Evolutionary conservation across 2,797 vertebrate genomes (phyloP), one percentile per base, ranked within the genome.

Genomic region (Gymnothorax reevesii): DNA sequence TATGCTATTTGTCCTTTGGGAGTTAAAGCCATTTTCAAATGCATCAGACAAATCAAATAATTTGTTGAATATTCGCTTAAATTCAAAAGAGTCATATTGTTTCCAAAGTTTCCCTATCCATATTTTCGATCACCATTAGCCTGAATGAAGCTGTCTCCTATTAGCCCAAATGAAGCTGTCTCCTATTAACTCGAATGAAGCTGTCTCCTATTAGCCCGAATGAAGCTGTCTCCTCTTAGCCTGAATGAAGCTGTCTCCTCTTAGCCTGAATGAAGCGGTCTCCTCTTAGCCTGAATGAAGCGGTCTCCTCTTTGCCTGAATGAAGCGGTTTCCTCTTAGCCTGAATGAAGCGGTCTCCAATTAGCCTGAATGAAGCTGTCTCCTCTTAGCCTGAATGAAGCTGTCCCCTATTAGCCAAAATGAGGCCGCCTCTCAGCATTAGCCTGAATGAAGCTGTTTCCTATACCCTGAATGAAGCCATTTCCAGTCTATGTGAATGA

Each of bases 141-240:
- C 8, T 7, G 62, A 66, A n/a, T 66, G 62, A 66, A 66, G 62
- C 62, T n/a, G 62, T 66, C 5, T 66, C 62, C 3, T 64, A 6
- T 64, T 22, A 22, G 62, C 62, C 7, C n/a, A 22, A 64, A 64
- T 64, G 17, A 64, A 62, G 59, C 59, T 13, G 59, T 62, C 59
- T 62, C 59, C 20, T 64, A 3, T 64, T 4, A 4, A 7, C 62
- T 22, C n/a, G 20, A 64, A 64, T 64, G 20, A 64, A 64, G 62
- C 20, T 2, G 62, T 64, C 62, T 64, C 62, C 0, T 64, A 0
- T 66, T 8, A n/a, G 62, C 62, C 8, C 7, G 22, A 66, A 66
- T 66, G 64, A 66, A 66, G n/a, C 64, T n/a, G 64, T 66, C n/a
- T 66, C 64, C n/a, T 66, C n/a, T n/a, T n/a, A 12, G 62, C 62